A percentile compares a stretch with the other conserved stretches of the same genome.
phyloP scores from a whole-genome alignment of 2,888 invertebrate genomes.

The Syrista parreyssii region DNA sequence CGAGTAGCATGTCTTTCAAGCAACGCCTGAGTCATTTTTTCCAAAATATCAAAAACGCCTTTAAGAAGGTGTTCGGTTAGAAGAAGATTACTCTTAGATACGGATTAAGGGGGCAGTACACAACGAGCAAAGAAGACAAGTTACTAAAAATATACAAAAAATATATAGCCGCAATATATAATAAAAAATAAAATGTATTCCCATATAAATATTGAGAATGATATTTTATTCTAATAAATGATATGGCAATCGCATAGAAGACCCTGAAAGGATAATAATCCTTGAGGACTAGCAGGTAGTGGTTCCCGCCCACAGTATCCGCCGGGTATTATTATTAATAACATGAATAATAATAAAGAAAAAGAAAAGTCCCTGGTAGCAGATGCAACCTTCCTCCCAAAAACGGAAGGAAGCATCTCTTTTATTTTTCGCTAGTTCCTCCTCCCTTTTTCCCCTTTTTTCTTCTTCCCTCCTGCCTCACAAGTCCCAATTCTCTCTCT shows the following conservation, averaged over 20 bases:
- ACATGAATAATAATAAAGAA: slow-evolving; percentile 7
- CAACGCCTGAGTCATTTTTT: slow-evolving; percentile 4
- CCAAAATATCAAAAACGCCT: slow-evolving; percentile 1
- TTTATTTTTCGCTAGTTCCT: slow-evolving; percentile 38
- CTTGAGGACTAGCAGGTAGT: not conserved
- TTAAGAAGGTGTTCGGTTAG: slow-evolving; percentile 14
- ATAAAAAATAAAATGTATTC: not conserved
- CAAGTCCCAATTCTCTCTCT: not conserved
- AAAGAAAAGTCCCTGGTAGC: slow-evolving; percentile 22
- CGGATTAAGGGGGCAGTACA: not conserved
- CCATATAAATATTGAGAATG: not conserved
- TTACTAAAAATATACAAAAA: not conserved
- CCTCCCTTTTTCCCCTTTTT: slow-evolving; percentile 12
- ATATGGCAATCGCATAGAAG: not conserved
- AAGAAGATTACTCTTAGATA: not conserved
- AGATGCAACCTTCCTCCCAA: slow-evolving; percentile 45
- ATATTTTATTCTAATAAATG: not conserved
- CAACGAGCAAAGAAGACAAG: not conserved
- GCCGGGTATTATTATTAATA: not conserved
- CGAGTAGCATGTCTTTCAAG: slow-evolving; percentile 7
- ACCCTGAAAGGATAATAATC: not conserved
- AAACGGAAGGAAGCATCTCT: slow-evolving; percentile 50
- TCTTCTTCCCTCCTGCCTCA: slow-evolving; percentile 4
- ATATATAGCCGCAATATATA: not conserved
- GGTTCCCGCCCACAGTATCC: not conserved